Base-by-base conservation (phyloP, 53 echinoderm and acorn worm genomes). In the Echinarachnius parma region DNA sequence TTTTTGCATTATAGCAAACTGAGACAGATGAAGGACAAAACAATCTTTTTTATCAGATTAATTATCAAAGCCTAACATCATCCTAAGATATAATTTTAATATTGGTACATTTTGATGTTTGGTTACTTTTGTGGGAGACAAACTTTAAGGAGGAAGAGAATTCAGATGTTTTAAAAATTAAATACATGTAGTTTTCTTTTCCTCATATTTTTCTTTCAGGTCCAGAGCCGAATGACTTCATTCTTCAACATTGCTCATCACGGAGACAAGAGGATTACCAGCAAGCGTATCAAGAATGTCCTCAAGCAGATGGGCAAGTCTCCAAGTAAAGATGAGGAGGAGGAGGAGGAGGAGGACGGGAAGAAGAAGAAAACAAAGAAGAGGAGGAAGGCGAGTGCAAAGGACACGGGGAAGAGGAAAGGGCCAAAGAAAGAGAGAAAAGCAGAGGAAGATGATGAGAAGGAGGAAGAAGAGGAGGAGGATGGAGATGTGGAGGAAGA, bases 211-310 rank as follows among this genome's bases (percentile, higher is more conserved):
- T 28, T n/a, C 20, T 75, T 57, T 8, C 34, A 93, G 93, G 75
- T 78, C 16, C 93, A 93, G 53, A 65, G 76, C 15, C 84, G 80
- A 57, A 91, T 96, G 61, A 91, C 75, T 24, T 66, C 85, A 9
- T 96, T 75, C 80, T 91, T 91, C 25, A 57, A 46, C 10, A 22
- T 59, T 15, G 79, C 82, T 77, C 75, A 70, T 10, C n/a, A 37
- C 19, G 65, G 39, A 3, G 36, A 60, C 30, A 52, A 44, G 3
- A 68, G 58, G 49, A 74, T 91, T 16, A 81, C 82, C 30, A 96
- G 96, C 72, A 91, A 96, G 64, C 56, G 96, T 30, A 77, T 96
- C 19, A 34, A 88, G 59, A 64, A 74, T 28, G 96, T 86, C 0
- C 54, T 96, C 22, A 66, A 76, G 18, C 78, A 76, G 42, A 63